Conservation (phyloP, 2,888 invertebrate genomes). For the Ornithoptera priamus region DNA sequence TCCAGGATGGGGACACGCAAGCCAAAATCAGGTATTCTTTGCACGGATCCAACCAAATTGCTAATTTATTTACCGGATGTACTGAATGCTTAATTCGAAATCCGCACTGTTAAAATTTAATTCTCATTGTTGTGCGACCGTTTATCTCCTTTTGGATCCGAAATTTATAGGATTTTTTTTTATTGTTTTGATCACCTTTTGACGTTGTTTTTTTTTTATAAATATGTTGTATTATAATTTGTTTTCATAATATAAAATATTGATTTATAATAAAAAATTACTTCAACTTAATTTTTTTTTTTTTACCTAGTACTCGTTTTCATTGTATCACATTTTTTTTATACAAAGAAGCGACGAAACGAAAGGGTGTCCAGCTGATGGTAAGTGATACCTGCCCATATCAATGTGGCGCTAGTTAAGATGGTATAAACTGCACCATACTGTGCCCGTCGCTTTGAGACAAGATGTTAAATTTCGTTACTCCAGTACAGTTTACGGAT, state of each 20-base stretch:
- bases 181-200: not conserved
- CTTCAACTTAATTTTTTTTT: too few relatives aligned
- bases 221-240: not conserved
- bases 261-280: too few relatives aligned
- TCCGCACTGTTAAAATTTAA: constrained; percentile 16
- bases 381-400: too few relatives aligned
- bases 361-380: too few relatives aligned
- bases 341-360: too few relatives aligned
- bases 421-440: too few relatives aligned
- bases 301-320: too few relatives aligned
- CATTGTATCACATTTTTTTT: too few relatives aligned
- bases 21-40: constrained; percentile 26
- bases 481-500: too few relatives aligned
- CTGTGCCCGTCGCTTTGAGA: too few relatives aligned
- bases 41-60: constrained; percentile 25
- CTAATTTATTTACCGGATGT: constrained; percentile 29
- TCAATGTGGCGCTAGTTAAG: too few relatives aligned
- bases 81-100: constrained; percentile 21
- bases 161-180: not conserved
- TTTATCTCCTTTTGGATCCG: constrained; percentile 7
- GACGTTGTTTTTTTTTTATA: not conserved
- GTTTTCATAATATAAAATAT: not conserved
- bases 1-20: not conserved
- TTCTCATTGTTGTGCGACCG: constrained; percentile 12
- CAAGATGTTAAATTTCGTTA: too few relatives aligned